A percentile compares a stretch with the other conserved stretches of the same genome.
Evolutionary conservation across 2,888 invertebrate genomes (phyloP).

Genomic region (Lamellibrachia columna): DNA sequence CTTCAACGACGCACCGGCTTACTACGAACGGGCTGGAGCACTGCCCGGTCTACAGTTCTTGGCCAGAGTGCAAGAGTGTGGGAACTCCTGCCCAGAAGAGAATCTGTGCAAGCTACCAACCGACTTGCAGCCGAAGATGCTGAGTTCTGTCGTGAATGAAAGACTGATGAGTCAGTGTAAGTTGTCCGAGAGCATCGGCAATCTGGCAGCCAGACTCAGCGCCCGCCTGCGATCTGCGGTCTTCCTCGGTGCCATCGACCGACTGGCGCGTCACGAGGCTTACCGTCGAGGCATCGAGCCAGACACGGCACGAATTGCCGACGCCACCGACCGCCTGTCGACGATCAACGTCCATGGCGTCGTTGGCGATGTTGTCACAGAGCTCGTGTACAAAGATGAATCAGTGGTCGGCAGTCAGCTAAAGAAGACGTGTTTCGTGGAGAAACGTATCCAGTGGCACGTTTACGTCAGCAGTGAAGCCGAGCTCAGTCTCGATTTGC

Average conservation of each 20-base stretch:
- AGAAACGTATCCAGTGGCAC: conserved; percentile 32
- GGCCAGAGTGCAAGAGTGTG: conserved; percentile 38
- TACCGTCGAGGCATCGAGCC: conserved; percentile 31
- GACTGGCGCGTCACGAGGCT: conserved; percentile 37
- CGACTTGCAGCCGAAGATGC: conserved; percentile 38
- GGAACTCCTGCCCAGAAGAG: conserved; percentile 35
- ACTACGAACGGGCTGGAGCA: conserved; percentile 37
- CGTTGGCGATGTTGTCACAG: conserved; percentile 31
- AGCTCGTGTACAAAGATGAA: conserved; percentile 33
- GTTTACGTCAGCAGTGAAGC: conserved; percentile 36
- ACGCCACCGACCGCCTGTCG: conserved; percentile 35
- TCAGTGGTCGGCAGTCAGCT: conserved; percentile 35
- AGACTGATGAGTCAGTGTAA: conserved; percentile 35
- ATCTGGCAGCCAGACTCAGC: conserved; percentile 34
- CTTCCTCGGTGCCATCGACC: conserved; percentile 35
- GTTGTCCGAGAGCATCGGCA: conserved; percentile 31
- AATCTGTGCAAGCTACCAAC: conserved; percentile 37
- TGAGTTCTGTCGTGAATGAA: conserved; percentile 44
- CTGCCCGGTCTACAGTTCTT: conserved; percentile 40
- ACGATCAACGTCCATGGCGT: conserved; percentile 37
- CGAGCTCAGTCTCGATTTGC: conserved; percentile 36
- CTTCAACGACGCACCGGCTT: conserved; percentile 42
- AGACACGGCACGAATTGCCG: conserved; percentile 31
- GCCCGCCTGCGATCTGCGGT: conserved; percentile 31
- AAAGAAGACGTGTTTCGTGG: conserved; percentile 38